Percentiles rank a stretch among this genome's conserved stretches.
Conservation (phyloP, 2,888 invertebrate genomes). For the Cheiracanthium punctorium region DNA sequence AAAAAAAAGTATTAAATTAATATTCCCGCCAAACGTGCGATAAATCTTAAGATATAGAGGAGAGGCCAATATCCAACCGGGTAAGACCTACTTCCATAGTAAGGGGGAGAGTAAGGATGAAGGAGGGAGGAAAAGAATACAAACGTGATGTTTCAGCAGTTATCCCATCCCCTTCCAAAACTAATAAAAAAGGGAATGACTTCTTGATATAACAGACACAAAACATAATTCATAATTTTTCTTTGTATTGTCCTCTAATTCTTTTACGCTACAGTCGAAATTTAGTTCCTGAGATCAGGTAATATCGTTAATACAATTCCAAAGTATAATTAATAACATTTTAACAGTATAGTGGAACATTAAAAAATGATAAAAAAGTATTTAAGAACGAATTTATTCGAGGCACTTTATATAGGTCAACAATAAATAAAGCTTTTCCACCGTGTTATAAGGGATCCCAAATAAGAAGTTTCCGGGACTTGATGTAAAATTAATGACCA, state of each 20-base stretch:
- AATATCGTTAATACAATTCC: background rate
- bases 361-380: background rate
- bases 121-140: slow-evolving; percentile 14
- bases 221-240: slow-evolving; percentile 55
- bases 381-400: background rate
- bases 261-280: slow-evolving; percentile 9
- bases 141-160: slow-evolving; percentile 1
- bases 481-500: background rate
- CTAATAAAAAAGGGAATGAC: slow-evolving; percentile 42
- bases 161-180: slow-evolving; percentile 31
- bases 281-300: slow-evolving; percentile 9
- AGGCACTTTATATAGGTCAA: background rate
- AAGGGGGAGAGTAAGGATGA: slow-evolving; percentile 43
- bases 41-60: background rate
- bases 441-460: background rate
- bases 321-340: background rate
- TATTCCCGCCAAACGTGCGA: slow-evolving; percentile 23
- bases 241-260: background rate
- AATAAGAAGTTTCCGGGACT: background rate
- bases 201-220: slow-evolving; percentile 52
- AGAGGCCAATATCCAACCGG: slow-evolving; percentile 55
- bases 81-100: slow-evolving; percentile 62
- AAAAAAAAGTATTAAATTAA: no score
- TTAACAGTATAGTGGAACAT: background rate
- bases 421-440: background rate